phyloP scores from a whole-genome alignment of 2,888 invertebrate species.

The Liodrosophila aerea region DNA sequence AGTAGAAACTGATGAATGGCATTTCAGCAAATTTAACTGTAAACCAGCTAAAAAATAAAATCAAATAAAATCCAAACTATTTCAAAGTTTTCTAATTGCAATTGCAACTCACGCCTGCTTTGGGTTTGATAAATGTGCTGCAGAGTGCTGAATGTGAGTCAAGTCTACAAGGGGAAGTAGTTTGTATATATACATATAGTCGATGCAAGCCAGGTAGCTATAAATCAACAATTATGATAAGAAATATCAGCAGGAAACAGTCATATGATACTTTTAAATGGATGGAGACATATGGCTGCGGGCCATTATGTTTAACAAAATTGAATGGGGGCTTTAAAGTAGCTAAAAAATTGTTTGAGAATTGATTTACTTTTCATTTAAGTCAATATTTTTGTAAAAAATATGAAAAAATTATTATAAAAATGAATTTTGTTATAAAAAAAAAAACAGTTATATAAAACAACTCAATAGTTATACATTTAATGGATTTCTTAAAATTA shows the following conservation, averaged over 20 bases:
- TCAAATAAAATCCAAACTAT: constrained; percentile 24
- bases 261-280: neutral
- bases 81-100: constrained; percentile 40
- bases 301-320: too few species aligned
- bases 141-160: constrained; percentile 24
- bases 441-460: too few species aligned
- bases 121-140: constrained; percentile 17
- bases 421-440: too few species aligned
- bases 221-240: constrained; percentile 25
- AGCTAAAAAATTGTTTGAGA: too few species aligned
- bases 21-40: constrained; percentile 21
- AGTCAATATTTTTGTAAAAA: too few species aligned
- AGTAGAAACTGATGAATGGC: constrained; percentile 59
- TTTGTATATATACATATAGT: too few species aligned
- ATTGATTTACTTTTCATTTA: too few species aligned
- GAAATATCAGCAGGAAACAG: neutral
- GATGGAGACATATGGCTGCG: too few species aligned
- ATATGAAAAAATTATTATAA: too few species aligned
- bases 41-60: constrained; percentile 8
- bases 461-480: too few species aligned
- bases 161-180: constrained; percentile 9
- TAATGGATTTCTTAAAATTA: too few species aligned
- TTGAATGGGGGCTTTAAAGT: too few species aligned
- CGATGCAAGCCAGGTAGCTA: constrained; percentile 8
- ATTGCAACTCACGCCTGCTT: constrained; percentile 22